Conservation (phyloP, 2,113 vertebrate genomes). For the Sus scrofa region T2T-Sscrofa CM000824.6:215996501-215997000, state of each 20-base stretch:
- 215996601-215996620: not conserved
- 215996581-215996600: not conserved
- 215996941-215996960: too few species aligned
- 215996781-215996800: accelerated
- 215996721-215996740: not conserved
- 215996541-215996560: not conserved
- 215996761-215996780: not conserved
- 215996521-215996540: not conserved
- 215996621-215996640: not conserved
- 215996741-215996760: not conserved
- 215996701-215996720: not conserved
- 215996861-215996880: too few species aligned
- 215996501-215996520: not conserved
- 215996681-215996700: not conserved
- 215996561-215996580: not conserved
- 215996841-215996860: too few species aligned
- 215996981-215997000: too few species aligned
- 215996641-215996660: not conserved
- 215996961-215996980: too few species aligned
- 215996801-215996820: too few species aligned
- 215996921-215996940: too few species aligned
- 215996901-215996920: too few species aligned
- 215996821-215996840: too few species aligned
- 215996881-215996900: too few species aligned
- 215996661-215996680: not conserved